A percentile compares a stretch with the other conserved stretches of the same genome.
Conservation (phyloP, 2,797 vertebrate genomes). For the Masticophis lateralis region DNA sequence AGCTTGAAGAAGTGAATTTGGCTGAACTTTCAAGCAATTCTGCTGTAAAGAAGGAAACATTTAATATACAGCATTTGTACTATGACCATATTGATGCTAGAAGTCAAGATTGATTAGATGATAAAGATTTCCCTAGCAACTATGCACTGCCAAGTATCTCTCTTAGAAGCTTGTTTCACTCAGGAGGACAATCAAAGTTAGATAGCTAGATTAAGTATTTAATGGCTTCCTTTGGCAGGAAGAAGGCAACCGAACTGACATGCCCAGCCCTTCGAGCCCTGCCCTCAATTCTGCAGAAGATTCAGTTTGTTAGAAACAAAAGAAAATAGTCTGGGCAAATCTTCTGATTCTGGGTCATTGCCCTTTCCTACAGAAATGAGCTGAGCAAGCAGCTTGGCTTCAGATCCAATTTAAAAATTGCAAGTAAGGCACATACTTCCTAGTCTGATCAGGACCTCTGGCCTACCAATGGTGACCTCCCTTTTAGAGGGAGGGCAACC, state of each 20-base stretch:
- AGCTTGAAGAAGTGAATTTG: neutral
- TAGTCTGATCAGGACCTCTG: neutral
- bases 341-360: neutral
- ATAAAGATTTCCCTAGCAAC: neutral
- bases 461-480: neutral
- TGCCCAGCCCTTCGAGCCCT: neutral
- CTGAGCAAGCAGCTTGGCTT: neutral
- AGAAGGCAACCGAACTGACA: neutral
- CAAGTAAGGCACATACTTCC: neutral
- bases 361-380: neutral
- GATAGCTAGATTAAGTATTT: neutral
- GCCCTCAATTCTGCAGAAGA: neutral
- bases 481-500: neutral
- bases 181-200: neutral
- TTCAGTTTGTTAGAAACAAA: neutral
- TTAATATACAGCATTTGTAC: neutral
- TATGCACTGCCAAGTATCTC: neutral
- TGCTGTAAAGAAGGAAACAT: neutral
- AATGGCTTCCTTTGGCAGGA: neutral
- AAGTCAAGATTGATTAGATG: neutral
- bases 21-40: neutral
- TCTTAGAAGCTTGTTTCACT: neutral
- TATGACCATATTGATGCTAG: neutral
- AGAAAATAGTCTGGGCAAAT: neutral
- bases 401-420: neutral